These are phyloP conservation scores for Aporrectodea caliginosa DNA, from an alignment of 1,140 invertebrate genomes.

Conservation along the genomic window DNA sequence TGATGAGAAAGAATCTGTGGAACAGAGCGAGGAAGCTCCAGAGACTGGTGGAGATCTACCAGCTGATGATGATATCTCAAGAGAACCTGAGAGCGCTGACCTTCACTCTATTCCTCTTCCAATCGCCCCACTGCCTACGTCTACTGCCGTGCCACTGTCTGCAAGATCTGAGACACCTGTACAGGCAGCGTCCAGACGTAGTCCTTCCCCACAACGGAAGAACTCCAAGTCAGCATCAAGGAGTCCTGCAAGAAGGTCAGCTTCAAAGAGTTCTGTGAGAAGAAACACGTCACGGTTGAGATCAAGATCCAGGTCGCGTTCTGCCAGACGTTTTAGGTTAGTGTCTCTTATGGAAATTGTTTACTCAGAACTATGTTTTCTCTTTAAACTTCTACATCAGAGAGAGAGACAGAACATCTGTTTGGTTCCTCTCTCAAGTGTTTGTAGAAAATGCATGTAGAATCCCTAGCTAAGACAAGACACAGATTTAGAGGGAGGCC, in stretches of 20 bases:
- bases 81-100: neutral
- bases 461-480: too few species aligned
- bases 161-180: neutral
- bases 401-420: too few species aligned
- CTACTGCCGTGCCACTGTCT: neutral
- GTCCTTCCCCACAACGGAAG: neutral
- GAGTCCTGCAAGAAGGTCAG: neutral
- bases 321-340: neutral
- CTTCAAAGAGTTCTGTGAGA: neutral
- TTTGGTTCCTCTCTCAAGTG: too few species aligned
- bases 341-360: too few species aligned
- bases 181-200: neutral
- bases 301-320: neutral
- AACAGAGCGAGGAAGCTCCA: neutral
- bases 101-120: neutral
- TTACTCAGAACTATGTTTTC: too few species aligned
- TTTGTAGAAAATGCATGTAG: too few species aligned
- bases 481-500: too few species aligned
- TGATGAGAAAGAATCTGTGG: neutral
- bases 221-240: neutral
- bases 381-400: too few species aligned
- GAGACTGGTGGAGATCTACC: too few species aligned
- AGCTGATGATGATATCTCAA: too few species aligned
- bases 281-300: neutral
- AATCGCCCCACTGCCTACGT: neutral